Evolutionary conservation across 2,797 vertebrate species (phyloP).

Genomic region (Pygocentrus nattereri): DNA sequence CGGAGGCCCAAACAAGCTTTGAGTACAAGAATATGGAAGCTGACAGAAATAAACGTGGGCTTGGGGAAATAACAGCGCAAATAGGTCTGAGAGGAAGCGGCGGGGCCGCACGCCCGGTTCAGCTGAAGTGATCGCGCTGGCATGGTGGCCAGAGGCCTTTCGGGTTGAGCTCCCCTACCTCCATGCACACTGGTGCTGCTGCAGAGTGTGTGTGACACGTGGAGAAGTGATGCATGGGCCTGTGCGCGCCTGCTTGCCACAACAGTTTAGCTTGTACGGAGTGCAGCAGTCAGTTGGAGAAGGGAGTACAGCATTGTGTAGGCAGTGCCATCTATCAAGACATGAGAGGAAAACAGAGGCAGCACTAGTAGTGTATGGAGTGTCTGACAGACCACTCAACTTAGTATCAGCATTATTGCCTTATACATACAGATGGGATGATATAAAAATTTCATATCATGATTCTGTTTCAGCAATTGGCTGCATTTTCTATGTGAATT

Average conservation of each 20-base stretch:
- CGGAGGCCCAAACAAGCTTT: slow-evolving; percentile 74
- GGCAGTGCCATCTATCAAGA: slow-evolving; percentile 7
- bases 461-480: no score
- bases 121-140: slow-evolving; percentile 79
- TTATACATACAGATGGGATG: neutral
- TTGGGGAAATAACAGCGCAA: slow-evolving; percentile 71
- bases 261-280: slow-evolving; percentile 51
- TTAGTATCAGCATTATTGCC: neutral
- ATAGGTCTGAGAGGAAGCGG: slow-evolving; percentile 47
- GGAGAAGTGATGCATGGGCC: slow-evolving; percentile 28
- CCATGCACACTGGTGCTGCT: slow-evolving; percentile 59
- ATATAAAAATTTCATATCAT: no score
- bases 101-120: slow-evolving; percentile 19
- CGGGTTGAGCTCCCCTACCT: slow-evolving; percentile 59
- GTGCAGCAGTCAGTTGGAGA: neutral
- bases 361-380: neutral
- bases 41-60: slow-evolving; percentile 83
- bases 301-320: neutral
- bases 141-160: slow-evolving; percentile 82
- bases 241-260: slow-evolving; percentile 41
- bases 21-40: slow-evolving; percentile 85
- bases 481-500: no score
- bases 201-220: slow-evolving; percentile 60
- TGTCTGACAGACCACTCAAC: neutral
- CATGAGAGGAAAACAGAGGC: neutral